Evolutionary conservation across 2,797 vertebrate genomes (phyloP), one percentile per base, ranked within the genome.

Genomic region (Eulemur albifrons): DNA sequence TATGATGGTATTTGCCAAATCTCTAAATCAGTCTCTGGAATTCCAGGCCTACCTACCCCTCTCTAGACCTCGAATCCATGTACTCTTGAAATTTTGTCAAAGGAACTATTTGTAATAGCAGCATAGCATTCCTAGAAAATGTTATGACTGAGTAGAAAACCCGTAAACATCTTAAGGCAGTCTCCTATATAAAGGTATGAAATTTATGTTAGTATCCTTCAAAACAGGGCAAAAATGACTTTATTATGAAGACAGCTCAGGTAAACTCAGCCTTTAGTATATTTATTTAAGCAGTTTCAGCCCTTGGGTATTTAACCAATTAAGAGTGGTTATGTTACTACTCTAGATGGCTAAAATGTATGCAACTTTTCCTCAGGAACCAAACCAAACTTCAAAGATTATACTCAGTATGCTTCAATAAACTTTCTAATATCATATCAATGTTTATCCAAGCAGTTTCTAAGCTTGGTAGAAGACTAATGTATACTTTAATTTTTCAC

Each of bases 1-100:
- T 79, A 45, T 43, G 61, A 70, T 10, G 9, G 27, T 21, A 38
- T 59, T 48, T 94, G 69, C 20, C 72, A 77, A 67, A 67, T 83
- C 45, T n/a, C 48, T 54, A 50, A 77, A 83, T 35, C 61, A 57
- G 69, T n/a, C 13, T 21, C 15, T 65, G 23, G n/a, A 80, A 70
- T 25, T 79, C 45, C 25, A 67, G 83, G 61, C 7, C 7, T 21
- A 23, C 20, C 20, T 93, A 38, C 35, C 14, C 27, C 69, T 76
- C 50, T 87, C 38, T 67, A 40, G 54, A 69, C 27, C 25, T 92
- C 7, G 23, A 95, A 85, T 63, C 21, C 21, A 67, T 8, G 1
- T 35, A 38, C 7, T 38, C 92, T 50, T 81, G 43, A 94, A 59
- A 61, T 89, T 72, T 93, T 87, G 90, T 70, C 54, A 93, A 88